phyloP scores from a whole-genome alignment of 2,888 invertebrate species.

The Leptopilina drosophilae region DNA sequence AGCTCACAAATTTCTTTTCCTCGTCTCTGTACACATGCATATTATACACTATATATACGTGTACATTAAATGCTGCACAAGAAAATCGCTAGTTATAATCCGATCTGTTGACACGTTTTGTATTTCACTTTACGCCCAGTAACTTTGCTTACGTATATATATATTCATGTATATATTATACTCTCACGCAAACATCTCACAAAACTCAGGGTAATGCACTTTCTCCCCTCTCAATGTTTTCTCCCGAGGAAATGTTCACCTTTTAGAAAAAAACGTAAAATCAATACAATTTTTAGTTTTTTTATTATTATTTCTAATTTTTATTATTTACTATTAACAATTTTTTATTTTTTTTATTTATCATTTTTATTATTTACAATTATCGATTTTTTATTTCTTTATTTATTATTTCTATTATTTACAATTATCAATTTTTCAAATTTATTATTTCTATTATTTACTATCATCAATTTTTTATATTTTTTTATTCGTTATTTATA shows the following conservation, averaged over 20 bases:
- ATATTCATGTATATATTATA: neutral
- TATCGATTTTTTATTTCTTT: no score
- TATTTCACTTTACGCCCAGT: neutral
- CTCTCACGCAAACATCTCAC: neutral
- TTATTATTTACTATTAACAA: no score
- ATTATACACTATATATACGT: neutral
- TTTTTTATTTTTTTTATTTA: no score
- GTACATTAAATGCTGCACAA: no score
- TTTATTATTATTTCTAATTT: no score
- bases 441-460: no score
- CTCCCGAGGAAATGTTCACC: constrained; percentile 1
- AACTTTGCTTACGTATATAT: neutral
- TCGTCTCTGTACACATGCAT: neutral
- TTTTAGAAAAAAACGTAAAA: neutral
- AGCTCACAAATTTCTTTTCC: neutral
- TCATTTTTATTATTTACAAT: no score
- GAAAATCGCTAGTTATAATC: neutral
- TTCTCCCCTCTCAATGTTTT: neutral
- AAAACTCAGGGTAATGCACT: constrained; percentile 1
- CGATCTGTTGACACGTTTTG: neutral
- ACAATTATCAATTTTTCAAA: no score
- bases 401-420: no score
- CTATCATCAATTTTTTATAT: no score
- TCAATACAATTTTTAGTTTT: neutral
- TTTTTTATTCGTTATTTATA: no score